Conservation (phyloP, 2,797 vertebrate species). For the Acanthurus leucopareius region DNA sequence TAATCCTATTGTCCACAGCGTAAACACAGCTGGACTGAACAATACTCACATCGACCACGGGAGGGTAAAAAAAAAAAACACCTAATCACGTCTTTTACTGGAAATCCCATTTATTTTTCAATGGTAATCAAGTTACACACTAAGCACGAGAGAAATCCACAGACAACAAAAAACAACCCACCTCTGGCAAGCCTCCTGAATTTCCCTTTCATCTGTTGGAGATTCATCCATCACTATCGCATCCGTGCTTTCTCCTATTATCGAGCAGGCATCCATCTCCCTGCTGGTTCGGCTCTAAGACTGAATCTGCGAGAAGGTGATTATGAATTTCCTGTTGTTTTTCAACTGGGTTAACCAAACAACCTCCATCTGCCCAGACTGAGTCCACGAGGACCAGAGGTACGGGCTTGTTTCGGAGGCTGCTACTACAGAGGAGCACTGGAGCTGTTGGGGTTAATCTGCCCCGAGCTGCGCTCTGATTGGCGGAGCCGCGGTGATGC, state of each 20-base stretch:
- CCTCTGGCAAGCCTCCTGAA: slow-evolving; percentile 78
- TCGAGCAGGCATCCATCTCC: slow-evolving; percentile 81
- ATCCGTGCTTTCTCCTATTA: slow-evolving; percentile 80
- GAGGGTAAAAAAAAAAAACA: slow-evolving; percentile 23
- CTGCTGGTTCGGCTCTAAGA: not conserved
- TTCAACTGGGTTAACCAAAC: not conserved
- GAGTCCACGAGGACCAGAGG: slow-evolving; percentile 58
- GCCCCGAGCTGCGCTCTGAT: slow-evolving; percentile 78
- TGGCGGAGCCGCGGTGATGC: slow-evolving; percentile 80
- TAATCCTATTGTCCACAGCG: slow-evolving; percentile 32
- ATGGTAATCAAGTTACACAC: slow-evolving; percentile 9
- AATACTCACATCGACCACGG: slow-evolving; percentile 33
- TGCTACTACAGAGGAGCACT: slow-evolving; percentile 68
- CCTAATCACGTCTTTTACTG: slow-evolving; percentile 11
- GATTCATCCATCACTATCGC: slow-evolving; percentile 82
- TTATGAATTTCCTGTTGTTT: not conserved
- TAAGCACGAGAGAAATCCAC: not conserved
- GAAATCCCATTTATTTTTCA: not conserved
- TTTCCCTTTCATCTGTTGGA: slow-evolving; percentile 71
- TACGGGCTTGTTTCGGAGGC: slow-evolving; percentile 57
- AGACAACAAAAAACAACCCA: slow-evolving; percentile 60
- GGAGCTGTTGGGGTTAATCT: slow-evolving; percentile 71
- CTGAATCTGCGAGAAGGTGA: not conserved
- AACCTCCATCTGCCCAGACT: slow-evolving; percentile 29
- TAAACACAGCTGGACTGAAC: slow-evolving; percentile 52